Percentiles rank a stretch among this genome's conserved stretches.
These are phyloP conservation scores for Delia radicum DNA, from an alignment of 1,140 invertebrate species.

Conservation along the genomic window DNA sequence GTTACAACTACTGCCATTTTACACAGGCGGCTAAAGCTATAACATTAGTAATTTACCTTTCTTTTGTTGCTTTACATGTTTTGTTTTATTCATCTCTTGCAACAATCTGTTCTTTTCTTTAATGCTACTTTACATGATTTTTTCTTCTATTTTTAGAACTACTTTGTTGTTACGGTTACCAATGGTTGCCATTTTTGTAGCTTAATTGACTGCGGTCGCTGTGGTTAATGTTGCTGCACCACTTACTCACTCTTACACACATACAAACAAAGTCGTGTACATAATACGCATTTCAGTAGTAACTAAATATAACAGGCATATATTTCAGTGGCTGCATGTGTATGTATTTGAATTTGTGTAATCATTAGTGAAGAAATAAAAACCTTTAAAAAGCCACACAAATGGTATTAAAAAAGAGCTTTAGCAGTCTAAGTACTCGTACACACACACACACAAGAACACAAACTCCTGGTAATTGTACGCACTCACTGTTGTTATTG, in stretches of 20 bases:
- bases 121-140: background rate
- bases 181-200: slow-evolving; percentile 23
- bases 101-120: background rate
- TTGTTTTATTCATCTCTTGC: background rate
- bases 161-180: slow-evolving; percentile 4
- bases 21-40: background rate
- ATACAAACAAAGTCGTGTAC: background rate
- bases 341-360: slow-evolving; percentile 8
- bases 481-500: too few species aligned
- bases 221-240: slow-evolving; percentile 23
- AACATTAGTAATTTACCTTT: slow-evolving; percentile 17
- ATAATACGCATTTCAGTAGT: background rate
- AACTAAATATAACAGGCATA: background rate
- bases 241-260: background rate
- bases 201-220: slow-evolving; percentile 21
- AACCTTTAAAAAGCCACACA: background rate
- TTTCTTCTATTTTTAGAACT: background rate
- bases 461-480: background rate
- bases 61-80: background rate
- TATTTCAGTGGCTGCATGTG: background rate
- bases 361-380: background rate
- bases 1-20: background rate
- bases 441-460: background rate
- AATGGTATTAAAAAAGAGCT: slow-evolving; percentile 7
- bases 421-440: background rate